These are phyloP conservation scores for Ceratoteleas bidentatus DNA, from an alignment of 1,140 invertebrate genomes.

Conservation along the genomic window DNA sequence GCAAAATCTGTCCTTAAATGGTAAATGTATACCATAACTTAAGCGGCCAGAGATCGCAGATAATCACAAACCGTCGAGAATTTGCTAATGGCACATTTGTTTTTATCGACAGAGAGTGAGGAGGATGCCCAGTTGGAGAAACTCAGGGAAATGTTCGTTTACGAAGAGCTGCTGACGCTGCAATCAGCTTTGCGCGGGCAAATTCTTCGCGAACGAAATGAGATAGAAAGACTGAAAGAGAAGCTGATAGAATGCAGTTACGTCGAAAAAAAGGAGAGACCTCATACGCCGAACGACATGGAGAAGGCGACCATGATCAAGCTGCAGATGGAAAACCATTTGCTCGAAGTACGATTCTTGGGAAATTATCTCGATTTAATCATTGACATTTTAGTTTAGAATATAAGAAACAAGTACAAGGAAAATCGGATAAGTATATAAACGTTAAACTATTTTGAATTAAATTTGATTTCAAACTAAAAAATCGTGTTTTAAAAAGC, in stretches of 20 bases:
- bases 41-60: too few relatives aligned
- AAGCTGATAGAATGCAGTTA: slow-evolving; percentile 76
- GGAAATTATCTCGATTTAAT: too few relatives aligned
- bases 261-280: slow-evolving; percentile 78
- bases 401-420: too few relatives aligned
- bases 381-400: too few relatives aligned
- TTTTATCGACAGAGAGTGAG: slow-evolving; percentile 76
- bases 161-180: slow-evolving; percentile 85
- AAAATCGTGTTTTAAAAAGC: too few relatives aligned
- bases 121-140: slow-evolving; percentile 81
- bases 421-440: too few relatives aligned
- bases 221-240: slow-evolving; percentile 85
- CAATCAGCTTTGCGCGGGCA: slow-evolving; percentile 85
- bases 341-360: slow-evolving; percentile 81
- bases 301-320: slow-evolving; percentile 79
- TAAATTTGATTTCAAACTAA: too few relatives aligned
- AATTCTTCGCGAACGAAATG: slow-evolving; percentile 85
- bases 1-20: too few relatives aligned
- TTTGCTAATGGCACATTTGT: slow-evolving; percentile 64
- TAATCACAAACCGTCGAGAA: too few relatives aligned
- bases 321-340: slow-evolving; percentile 84
- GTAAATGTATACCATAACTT: too few relatives aligned
- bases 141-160: slow-evolving; percentile 84
- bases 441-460: too few relatives aligned
- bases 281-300: slow-evolving; percentile 81